phyloP scores from a whole-genome alignment of 2,113 vertebrate species.

The Laterallus jamaicensis region DNA sequence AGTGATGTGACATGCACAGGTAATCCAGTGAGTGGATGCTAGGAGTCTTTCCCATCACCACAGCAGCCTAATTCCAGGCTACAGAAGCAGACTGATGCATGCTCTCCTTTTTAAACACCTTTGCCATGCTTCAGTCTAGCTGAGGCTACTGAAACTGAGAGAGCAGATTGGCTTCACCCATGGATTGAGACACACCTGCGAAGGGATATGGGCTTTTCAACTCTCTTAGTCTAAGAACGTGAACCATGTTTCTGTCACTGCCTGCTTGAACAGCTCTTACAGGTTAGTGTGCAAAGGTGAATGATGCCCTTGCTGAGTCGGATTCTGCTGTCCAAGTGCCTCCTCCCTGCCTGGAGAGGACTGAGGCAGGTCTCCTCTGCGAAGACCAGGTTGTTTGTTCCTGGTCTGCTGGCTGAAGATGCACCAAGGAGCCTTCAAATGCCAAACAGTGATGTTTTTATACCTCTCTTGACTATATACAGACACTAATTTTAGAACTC shows the following conservation, averaged over 20 bases:
- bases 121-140: background rate
- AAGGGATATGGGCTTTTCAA: background rate
- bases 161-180: background rate
- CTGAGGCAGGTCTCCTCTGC: background rate
- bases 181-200: background rate
- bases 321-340: background rate
- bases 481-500: background rate
- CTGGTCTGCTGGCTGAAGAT: background rate
- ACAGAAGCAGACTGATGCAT: background rate
- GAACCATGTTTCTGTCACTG: background rate
- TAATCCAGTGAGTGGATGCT: background rate
- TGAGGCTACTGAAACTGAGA: background rate
- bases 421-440: background rate
- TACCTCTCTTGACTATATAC: background rate
- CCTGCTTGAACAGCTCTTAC: background rate
- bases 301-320: background rate
- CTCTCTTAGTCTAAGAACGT: background rate
- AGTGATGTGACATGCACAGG: background rate
- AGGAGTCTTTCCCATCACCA: background rate
- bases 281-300: background rate
- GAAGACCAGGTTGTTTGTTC: background rate
- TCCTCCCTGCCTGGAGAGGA: background rate
- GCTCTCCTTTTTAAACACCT: background rate
- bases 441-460: background rate
- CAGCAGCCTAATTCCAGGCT: background rate